Evolutionary conservation across 2,888 invertebrate species (phyloP).

Genomic region (Athripsodes cinereus): DNA sequence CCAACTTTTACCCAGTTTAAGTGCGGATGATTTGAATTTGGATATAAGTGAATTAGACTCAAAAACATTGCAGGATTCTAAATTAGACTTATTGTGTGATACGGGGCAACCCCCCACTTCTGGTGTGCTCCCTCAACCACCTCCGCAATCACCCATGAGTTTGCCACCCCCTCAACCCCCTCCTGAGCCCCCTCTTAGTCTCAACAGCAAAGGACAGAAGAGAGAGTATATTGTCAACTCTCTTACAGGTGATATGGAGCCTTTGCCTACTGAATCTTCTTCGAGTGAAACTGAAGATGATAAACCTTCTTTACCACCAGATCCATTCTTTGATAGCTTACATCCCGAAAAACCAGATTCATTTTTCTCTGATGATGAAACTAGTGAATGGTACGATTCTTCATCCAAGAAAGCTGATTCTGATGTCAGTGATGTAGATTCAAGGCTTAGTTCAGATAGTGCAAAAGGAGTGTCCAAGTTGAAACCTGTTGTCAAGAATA

Average conservation of each 20-base stretch:
- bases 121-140: slow-evolving; percentile 15
- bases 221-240: slow-evolving; percentile 86
- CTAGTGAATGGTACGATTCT: slow-evolving; percentile 48
- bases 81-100: slow-evolving; percentile 17
- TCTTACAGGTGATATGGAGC: slow-evolving; percentile 79
- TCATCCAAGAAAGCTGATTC: slow-evolving; percentile 46
- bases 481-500: slow-evolving; percentile 15
- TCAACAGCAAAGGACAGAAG: slow-evolving; percentile 59
- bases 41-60: slow-evolving; percentile 33
- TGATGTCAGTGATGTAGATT: slow-evolving; percentile 53
- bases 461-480: slow-evolving; percentile 28
- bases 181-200: slow-evolving; percentile 30
- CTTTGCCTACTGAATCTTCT: slow-evolving; percentile 50
- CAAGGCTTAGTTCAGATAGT: slow-evolving; percentile 51
- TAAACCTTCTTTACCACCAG: slow-evolving; percentile 23
- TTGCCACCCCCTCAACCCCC: slow-evolving; percentile 34
- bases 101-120: slow-evolving; percentile 17
- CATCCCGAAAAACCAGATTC: slow-evolving; percentile 44
- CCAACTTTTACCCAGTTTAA: slow-evolving; percentile 57
- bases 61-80: slow-evolving; percentile 8
- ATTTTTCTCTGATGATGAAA: slow-evolving; percentile 55
- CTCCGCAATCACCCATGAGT: slow-evolving; percentile 31
- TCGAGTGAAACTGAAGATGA: slow-evolving; percentile 28
- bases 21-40: slow-evolving; percentile 54
- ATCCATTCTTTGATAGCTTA: slow-evolving; percentile 35